Evolutionary conservation across 2,888 invertebrate genomes (phyloP).

Genomic region (Hesperia comma): DNA sequence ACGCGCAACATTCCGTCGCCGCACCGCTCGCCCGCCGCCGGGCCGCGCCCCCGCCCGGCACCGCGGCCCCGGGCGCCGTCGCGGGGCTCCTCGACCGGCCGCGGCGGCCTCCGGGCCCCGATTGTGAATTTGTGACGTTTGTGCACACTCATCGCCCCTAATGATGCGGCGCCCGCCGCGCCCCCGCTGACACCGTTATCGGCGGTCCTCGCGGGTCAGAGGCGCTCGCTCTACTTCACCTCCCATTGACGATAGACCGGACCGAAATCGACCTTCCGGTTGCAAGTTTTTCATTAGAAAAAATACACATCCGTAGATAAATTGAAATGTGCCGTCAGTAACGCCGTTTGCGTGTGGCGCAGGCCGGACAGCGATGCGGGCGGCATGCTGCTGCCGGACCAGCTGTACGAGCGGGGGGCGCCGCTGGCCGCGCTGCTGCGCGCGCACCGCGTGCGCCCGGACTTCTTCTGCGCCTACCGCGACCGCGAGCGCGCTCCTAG

Average conservation of each 20-base stretch:
- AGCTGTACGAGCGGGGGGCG: conserved; percentile 89
- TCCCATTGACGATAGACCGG: too few species aligned
- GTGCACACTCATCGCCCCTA: conserved; percentile 56
- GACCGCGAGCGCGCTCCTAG: conserved; percentile 38
- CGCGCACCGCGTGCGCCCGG: conserved; percentile 87
- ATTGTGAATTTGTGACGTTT: conserved; percentile 18
- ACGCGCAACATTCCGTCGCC: conserved; percentile 43
- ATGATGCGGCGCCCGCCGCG: conserved; percentile 44
- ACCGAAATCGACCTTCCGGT: too few species aligned
- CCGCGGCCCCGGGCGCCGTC: conserved; percentile 24
- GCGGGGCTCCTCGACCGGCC: conserved; percentile 11
- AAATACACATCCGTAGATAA: too few species aligned
- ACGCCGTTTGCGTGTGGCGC: too few species aligned
- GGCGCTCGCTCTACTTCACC: background rate
- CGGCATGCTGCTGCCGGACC: conserved; percentile 91
- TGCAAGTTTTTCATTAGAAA: too few species aligned
- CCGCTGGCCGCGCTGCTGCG: conserved; percentile 59
- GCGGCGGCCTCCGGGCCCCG: background rate
- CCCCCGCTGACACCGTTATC: conserved; percentile 25
- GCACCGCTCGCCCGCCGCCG: conserved; percentile 15
- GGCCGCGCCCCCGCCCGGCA: conserved; percentile 30
- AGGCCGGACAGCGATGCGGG: conserved; percentile 47
- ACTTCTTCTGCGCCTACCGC: conserved; percentile 90
- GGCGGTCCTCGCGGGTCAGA: conserved; percentile 9
- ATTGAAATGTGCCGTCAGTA: too few species aligned